phyloP scores from a whole-genome alignment of 2,888 invertebrate genomes.

The Leptura quadrifasciata region DNA sequence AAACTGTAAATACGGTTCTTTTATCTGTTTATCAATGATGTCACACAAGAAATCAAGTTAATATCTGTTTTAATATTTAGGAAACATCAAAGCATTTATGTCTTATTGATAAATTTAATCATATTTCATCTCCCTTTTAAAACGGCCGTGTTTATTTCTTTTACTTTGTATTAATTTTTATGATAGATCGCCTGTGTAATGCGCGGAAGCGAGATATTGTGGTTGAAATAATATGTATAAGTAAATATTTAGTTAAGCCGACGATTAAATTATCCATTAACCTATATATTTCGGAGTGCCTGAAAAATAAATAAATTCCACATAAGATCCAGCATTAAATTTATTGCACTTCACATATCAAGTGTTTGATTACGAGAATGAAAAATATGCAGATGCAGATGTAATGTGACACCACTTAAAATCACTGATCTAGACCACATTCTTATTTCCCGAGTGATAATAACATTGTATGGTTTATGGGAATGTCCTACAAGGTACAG shows the following conservation, averaged over 20 bases:
- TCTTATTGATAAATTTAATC: constrained; percentile 3
- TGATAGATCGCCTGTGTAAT: constrained; percentile 1
- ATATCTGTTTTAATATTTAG: neutral
- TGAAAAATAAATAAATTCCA: constrained; percentile 21
- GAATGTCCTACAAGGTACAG: no score
- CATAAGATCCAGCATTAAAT: neutral
- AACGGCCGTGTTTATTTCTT: constrained; percentile 11
- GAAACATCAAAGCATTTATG: neutral
- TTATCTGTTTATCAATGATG: neutral
- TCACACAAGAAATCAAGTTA: constrained; percentile 5
- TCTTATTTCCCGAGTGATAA: neutral
- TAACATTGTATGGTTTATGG: neutral
- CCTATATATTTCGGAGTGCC: constrained; percentile 1
- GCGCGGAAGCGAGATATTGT: constrained; percentile 19
- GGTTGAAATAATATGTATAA: constrained; percentile 9
- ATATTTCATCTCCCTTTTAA: constrained; percentile 9
- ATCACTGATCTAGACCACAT: neutral
- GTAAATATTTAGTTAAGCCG: constrained; percentile 22
- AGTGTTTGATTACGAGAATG: neutral
- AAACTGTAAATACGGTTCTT: neutral
- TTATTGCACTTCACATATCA: neutral
- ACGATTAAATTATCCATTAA: constrained; percentile 30
- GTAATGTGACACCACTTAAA: neutral
- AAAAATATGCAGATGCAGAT: constrained; percentile 7
- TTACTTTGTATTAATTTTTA: constrained; percentile 19